Evolutionary conservation across 2,113 vertebrate genomes (phyloP), one percentile per base, ranked within the genome.

Genomic region (Aptenodytes patagonicus): DNA sequence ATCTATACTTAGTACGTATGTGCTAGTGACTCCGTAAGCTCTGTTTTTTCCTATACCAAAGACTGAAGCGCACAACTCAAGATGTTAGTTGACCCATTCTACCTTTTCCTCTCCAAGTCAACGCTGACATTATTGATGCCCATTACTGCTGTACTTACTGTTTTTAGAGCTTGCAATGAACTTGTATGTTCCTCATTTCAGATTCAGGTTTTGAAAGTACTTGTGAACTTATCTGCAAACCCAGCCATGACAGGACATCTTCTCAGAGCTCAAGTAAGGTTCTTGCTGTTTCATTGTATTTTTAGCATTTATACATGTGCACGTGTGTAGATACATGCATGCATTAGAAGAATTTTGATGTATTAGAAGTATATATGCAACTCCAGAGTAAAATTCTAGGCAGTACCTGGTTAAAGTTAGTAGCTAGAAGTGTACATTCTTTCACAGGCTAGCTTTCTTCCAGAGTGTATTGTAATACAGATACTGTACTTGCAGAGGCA

Each of bases 211-310:
- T 97, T 99, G 80, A 99, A 99, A 96, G 97, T 99, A 38, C 98
- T 99, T 62, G 98, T 99, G 95, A 99, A 99, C 97, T 97, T 99
- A 95, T 99, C 99, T 83, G 99, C 99, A 94, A 99, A 99, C 92
- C 98, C 99, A 97, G 98, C 98, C 93, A 98, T 99, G 98, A 97
- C 99, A 96, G 98, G 98, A 93, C 97, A 98, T 95, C 98, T 99
- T 60, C 98, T 99, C 90, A 97, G 98, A 98, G 97, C 98, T 95
- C 98, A 99, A 96, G 99, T 99, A 98, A 98, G 90, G 34, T 90
- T 78, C 69, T 80, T 95, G 55, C 54, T 40, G 3, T 89, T 82
- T 66, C 28, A 12, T 58, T 79, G 10, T 57, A 40, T 61, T 82
- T 88, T 91, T 60, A 66, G 31, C 42, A 70, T 42, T 58, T 86